A percentile compares a stretch with the other conserved stretches of the same genome.
Evolutionary conservation across 92 coral and sea anemone species (phyloP).

Genomic region (Meandrina meandrites): DNA sequence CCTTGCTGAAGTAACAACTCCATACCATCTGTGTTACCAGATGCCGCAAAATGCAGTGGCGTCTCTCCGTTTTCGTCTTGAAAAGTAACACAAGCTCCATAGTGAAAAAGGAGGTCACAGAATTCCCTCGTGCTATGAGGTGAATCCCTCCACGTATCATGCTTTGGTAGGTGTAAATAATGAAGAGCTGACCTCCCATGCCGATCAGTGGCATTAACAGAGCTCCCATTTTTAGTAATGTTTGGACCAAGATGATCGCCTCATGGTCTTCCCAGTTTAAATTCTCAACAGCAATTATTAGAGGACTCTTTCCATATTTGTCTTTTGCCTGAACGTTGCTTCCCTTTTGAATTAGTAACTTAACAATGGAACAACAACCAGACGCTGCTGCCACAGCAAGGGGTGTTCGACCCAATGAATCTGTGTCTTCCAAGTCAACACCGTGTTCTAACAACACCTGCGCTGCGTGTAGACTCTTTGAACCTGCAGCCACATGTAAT

Average conservation of each 20-base stretch:
- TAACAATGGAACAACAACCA: background rate
- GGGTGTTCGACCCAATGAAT: background rate
- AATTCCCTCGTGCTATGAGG: background rate
- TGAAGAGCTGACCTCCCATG: background rate
- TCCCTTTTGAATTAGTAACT: background rate
- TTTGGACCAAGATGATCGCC: background rate
- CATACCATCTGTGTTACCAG: background rate
- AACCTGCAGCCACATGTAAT: background rate
- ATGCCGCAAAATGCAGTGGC: conserved; percentile 12
- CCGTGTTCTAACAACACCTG: background rate
- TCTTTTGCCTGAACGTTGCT: background rate
- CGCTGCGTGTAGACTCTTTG: background rate
- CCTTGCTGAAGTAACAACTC: background rate
- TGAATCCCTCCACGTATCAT: too few species aligned
- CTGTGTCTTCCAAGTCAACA: background rate
- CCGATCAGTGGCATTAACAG: background rate
- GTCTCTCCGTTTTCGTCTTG: background rate
- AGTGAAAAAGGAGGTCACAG: background rate
- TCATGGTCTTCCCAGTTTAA: background rate
- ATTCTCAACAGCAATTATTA: background rate
- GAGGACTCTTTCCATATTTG: background rate
- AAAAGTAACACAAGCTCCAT: background rate
- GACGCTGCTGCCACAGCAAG: background rate
- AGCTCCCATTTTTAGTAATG: background rate
- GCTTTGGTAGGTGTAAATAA: background rate